Base-by-base conservation (phyloP, 2,113 vertebrate genomes). In the Ranitomeya imitator region DNA sequence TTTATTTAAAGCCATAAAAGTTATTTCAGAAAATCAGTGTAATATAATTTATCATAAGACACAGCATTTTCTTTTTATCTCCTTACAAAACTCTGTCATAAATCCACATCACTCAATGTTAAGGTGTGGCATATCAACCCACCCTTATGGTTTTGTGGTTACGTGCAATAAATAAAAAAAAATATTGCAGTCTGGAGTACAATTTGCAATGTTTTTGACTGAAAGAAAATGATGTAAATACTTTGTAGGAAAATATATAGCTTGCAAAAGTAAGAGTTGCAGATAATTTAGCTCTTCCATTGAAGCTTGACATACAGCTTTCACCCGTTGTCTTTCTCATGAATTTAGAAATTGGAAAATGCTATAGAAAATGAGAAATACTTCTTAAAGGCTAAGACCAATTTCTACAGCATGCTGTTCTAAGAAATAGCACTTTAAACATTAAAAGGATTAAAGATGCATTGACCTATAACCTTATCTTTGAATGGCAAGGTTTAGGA, bases 1-100 rank as follows among this genome's bases (percentile, higher is more conserved):
- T 88, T 88, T 88, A 88, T 88, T 69, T 88, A 63, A 88, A 83
- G 86, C 63, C 86, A 76, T 88, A 88, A 88, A 88, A 88, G 79
- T 83, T 88, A 88, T 88, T 88, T 88, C 86, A 83, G 76, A 88
- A 88, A 83, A 88, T 88, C 79, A 88, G 79, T 83, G 79, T 74
- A 88, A 83, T 88, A 83, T 82, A 83, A 88, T 88, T 83, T 82
- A 88, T 88, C 69, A 83, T 76, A 63, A 82, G 23, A 60, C 79
- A 45, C 55, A 83, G 52, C 55, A 63, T 83, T 88, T 88, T 83
- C 82, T 31, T 14, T 82, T 82, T 87, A 87, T 82, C 65, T 88
- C 67, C 83, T 60, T 61, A 73, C 79, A 82, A 88, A 88, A 83
- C 79, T 76, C 31, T 65, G 21, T 52, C 54, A 76, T 88, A 88